These are phyloP conservation scores for Phyllostomus hastatus DNA, from an alignment of 2,113 vertebrate genomes.

Conservation along the genomic window DNA sequence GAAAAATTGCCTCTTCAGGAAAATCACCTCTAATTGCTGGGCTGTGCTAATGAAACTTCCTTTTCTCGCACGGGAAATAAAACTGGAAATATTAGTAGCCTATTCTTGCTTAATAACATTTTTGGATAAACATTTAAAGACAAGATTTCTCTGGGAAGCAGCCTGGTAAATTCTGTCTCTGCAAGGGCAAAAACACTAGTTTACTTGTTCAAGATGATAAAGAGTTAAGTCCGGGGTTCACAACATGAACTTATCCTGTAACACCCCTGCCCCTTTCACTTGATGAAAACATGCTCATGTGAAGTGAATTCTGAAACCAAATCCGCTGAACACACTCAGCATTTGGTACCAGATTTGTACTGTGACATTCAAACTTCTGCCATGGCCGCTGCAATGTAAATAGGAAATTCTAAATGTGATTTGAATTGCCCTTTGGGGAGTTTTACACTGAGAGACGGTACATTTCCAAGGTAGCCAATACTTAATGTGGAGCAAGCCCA, in stretches of 20 bases:
- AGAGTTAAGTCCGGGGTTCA: conserved; percentile 57
- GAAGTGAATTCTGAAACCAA: conserved; percentile 62
- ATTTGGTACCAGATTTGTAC: conserved; percentile 61
- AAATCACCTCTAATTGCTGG: neutral
- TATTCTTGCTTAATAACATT: neutral
- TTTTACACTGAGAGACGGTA: conserved; percentile 55
- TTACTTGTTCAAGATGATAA: conserved; percentile 23
- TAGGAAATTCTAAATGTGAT: conserved; percentile 68
- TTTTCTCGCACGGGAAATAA: neutral
- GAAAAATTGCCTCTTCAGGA: neutral
- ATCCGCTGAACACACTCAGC: conserved; percentile 8
- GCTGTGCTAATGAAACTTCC: neutral
- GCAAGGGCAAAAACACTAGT: neutral
- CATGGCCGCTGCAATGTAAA: conserved; percentile 72
- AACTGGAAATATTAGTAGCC: neutral
- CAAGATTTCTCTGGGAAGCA: neutral
- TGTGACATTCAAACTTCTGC: conserved; percentile 69
- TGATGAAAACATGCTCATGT: conserved; percentile 55
- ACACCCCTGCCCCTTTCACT: neutral
- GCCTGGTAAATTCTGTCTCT: neutral
- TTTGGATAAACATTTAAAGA: neutral
- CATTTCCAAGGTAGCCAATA: conserved; percentile 61
- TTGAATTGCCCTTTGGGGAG: conserved; percentile 69
- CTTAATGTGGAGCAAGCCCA: conserved; percentile 37
- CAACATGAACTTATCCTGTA: conserved; percentile 9